Evolutionary conservation across 2,113 vertebrate genomes (phyloP).

Genomic region (Puma concolor): DNA sequence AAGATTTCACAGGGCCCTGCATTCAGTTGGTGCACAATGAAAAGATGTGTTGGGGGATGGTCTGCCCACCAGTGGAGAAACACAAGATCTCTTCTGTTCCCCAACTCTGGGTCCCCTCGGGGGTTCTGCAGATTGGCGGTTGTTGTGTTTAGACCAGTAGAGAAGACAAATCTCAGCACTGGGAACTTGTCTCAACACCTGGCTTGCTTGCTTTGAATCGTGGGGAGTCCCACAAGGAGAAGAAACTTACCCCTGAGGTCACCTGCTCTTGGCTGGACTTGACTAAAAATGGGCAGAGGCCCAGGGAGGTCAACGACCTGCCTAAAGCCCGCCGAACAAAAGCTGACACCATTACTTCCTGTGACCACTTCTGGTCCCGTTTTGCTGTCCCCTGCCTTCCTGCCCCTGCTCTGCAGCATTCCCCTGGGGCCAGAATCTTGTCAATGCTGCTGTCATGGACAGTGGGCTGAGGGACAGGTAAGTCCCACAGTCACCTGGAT

Average conservation of each 20-base stretch:
- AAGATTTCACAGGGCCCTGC: not conserved
- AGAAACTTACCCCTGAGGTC: not conserved
- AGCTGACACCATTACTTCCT: rapidly evolving
- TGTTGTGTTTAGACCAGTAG: not conserved
- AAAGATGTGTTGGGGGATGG: not conserved
- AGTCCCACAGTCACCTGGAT: not conserved
- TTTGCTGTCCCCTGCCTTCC: not conserved
- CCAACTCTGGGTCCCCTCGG: not conserved
- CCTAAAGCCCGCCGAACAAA: not conserved
- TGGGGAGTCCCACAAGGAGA: not conserved
- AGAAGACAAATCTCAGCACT: not conserved
- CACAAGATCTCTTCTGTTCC: rapidly evolving
- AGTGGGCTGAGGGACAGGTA: not conserved
- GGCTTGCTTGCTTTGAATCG: not conserved
- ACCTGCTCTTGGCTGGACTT: not conserved
- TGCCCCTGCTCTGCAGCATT: not conserved
- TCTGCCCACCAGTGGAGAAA: not conserved
- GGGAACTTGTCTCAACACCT: not conserved
- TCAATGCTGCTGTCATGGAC: not conserved
- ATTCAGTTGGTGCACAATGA: not conserved
- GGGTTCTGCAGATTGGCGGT: not conserved
- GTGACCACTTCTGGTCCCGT: rapidly evolving
- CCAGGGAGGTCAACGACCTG: not conserved
- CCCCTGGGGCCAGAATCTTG: not conserved
- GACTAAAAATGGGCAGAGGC: not conserved